Evolutionary conservation across 2,113 vertebrate species (phyloP).

Genomic region (Manacus vitellinus): DNA sequence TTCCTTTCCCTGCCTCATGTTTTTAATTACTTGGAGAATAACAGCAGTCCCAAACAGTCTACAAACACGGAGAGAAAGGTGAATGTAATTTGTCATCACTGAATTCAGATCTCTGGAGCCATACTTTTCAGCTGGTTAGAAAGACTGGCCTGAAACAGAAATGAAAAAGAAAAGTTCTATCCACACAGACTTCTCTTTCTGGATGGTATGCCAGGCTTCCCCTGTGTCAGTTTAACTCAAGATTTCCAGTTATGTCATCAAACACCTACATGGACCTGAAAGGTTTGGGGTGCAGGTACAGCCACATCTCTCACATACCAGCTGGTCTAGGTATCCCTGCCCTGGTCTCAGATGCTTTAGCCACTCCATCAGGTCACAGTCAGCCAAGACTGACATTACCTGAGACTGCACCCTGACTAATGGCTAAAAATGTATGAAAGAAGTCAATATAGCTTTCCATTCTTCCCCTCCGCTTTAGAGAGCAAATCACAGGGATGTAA

Average conservation of each 20-base stretch:
- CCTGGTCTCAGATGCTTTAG: not conserved
- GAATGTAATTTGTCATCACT: not conserved
- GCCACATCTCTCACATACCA: not conserved
- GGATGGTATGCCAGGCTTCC: not conserved
- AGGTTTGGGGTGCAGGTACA: not conserved
- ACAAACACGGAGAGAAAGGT: not conserved
- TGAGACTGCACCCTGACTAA: not conserved
- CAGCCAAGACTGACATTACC: not conserved
- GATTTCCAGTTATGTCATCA: not conserved
- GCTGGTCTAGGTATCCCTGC: not conserved
- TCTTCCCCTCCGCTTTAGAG: not conserved
- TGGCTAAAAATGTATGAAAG: not conserved
- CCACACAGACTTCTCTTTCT: not conserved
- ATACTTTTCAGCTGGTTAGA: not conserved
- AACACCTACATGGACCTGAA: not conserved
- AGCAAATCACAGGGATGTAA: not conserved
- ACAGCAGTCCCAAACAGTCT: not conserved
- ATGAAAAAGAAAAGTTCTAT: not conserved
- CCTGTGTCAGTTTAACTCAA: not conserved
- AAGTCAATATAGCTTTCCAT: not conserved
- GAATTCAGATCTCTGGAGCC: not conserved
- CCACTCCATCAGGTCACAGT: not conserved
- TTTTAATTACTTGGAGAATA: not conserved
- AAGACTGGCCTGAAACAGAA: not conserved
- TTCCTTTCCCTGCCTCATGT: not conserved